phyloP scores from a whole-genome alignment of 2,113 vertebrate species.

The Sylvicapra grimmia region DNA sequence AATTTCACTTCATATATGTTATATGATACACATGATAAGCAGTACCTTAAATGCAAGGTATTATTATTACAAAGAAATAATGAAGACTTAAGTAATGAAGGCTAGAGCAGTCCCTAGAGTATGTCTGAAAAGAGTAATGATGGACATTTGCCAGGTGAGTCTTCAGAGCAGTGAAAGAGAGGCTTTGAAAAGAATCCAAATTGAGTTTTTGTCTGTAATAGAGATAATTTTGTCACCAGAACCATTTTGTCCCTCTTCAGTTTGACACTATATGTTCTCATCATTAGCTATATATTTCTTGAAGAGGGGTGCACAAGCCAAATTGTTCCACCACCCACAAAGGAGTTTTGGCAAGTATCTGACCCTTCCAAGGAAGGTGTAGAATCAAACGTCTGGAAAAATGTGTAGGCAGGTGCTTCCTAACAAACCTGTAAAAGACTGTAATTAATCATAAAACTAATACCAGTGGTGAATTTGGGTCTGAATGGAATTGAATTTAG shows the following conservation, averaged over 20 bases:
- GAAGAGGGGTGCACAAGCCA: not conserved
- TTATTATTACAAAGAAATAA: conserved; percentile 11
- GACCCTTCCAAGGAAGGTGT: not conserved
- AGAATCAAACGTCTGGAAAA: not conserved
- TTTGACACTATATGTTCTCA: conserved; percentile 12
- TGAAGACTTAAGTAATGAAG: not conserved
- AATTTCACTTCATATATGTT: not conserved
- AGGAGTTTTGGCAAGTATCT: not conserved
- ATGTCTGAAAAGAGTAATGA: not conserved
- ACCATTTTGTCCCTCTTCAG: not conserved
- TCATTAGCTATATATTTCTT: conserved; percentile 10
- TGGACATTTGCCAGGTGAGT: not conserved
- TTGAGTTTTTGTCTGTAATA: conserved; percentile 14
- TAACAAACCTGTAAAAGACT: not conserved
- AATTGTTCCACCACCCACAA: not conserved
- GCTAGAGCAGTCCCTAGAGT: not conserved
- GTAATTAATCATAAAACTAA: not conserved
- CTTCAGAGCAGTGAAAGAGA: not conserved
- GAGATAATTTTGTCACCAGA: conserved; percentile 17
- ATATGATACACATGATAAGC: not conserved
- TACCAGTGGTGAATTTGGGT: not conserved
- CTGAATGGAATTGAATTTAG: conserved; percentile 8
- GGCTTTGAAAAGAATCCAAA: not conserved
- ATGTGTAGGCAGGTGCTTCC: not conserved
- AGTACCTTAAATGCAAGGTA: not conserved